A percentile compares a stretch with the other conserved stretches of the same genome.
Evolutionary conservation across 37 sponge, comb jelly and placozoan genomes (phyloP).

Genomic region (Diacarnus erythraeanus): DNA sequence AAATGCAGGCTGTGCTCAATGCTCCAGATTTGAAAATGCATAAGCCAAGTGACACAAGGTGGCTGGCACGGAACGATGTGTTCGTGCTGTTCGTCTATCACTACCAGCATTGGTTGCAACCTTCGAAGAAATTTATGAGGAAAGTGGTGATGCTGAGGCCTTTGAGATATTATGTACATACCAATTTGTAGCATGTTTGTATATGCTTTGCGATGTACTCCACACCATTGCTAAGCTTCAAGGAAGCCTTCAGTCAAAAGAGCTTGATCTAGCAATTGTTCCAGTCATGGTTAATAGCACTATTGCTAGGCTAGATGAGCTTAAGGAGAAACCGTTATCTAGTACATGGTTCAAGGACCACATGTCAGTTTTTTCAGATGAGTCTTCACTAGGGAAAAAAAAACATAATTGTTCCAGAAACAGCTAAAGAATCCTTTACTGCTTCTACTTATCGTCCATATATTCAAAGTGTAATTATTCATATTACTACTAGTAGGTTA

Average conservation of each 20-base stretch:
- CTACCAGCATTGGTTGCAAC: conserved; percentile 34
- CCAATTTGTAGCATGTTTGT: not conserved
- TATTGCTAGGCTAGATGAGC: too few species aligned
- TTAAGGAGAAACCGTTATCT: too few species aligned
- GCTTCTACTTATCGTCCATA: not conserved
- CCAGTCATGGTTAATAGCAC: too few species aligned
- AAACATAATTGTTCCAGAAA: not conserved
- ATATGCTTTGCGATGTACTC: too few species aligned
- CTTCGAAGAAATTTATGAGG: conserved; percentile 35
- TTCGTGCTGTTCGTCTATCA: conserved; percentile 18
- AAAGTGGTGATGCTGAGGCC: conserved; percentile 64
- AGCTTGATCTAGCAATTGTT: too few species aligned
- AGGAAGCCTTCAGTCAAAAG: too few species aligned
- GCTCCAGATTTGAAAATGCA: conserved; percentile 35
- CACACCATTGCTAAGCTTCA: too few species aligned
- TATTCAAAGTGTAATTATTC: conserved; percentile 2
- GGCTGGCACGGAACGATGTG: conserved; percentile 37
- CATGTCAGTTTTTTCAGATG: too few species aligned
- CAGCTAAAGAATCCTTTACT: not conserved
- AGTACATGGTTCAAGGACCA: too few species aligned
- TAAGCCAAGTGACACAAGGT: conserved; percentile 49
- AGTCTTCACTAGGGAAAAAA: not conserved
- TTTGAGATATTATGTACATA: conserved; percentile 8
- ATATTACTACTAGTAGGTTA: conserved; percentile 5
- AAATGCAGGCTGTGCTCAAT: conserved; percentile 28